These are phyloP conservation scores for Malurus melanocephalus DNA, from an alignment of 2,113 vertebrate genomes.

Conservation along the genomic window DNA sequence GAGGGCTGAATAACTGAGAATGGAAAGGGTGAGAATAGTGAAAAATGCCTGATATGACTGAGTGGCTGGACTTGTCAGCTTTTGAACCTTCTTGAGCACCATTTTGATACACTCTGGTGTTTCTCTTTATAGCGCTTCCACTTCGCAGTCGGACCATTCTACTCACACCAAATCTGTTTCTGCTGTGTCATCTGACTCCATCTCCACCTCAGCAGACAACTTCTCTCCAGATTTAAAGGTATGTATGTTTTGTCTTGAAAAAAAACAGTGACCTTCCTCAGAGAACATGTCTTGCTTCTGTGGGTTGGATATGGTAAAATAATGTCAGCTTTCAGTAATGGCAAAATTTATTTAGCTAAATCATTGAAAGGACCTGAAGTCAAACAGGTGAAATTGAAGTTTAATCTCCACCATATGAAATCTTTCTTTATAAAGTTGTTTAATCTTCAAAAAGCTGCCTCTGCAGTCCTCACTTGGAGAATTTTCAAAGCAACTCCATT, in stretches of 20 bases:
- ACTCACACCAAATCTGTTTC: conserved; percentile 79
- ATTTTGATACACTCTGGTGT: neutral
- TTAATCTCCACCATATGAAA: neutral
- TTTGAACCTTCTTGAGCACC: neutral
- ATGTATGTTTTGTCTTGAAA: conserved; percentile 52
- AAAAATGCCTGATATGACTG: neutral
- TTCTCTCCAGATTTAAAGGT: conserved; percentile 88
- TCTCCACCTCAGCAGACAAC: conserved; percentile 82
- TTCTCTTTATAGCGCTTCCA: conserved; percentile 77
- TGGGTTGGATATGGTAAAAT: neutral
- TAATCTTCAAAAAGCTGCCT: conserved; percentile 20
- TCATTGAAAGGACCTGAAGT: neutral
- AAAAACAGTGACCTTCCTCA: neutral
- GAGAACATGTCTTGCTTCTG: neutral
- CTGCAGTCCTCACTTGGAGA: neutral
- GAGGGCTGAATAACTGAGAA: neutral
- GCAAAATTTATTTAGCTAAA: neutral
- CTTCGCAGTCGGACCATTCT: conserved; percentile 89
- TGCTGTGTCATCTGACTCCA: conserved; percentile 80
- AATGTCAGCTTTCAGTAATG: neutral
- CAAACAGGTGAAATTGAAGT: neutral
- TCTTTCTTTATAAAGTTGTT: neutral
- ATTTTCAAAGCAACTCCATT: conserved; percentile 7
- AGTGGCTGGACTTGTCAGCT: neutral
- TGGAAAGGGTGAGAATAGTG: neutral